These are phyloP conservation scores for Drosophila maculinotata DNA, from an alignment of 2,888 invertebrate genomes.

Conservation along the genomic window DNA sequence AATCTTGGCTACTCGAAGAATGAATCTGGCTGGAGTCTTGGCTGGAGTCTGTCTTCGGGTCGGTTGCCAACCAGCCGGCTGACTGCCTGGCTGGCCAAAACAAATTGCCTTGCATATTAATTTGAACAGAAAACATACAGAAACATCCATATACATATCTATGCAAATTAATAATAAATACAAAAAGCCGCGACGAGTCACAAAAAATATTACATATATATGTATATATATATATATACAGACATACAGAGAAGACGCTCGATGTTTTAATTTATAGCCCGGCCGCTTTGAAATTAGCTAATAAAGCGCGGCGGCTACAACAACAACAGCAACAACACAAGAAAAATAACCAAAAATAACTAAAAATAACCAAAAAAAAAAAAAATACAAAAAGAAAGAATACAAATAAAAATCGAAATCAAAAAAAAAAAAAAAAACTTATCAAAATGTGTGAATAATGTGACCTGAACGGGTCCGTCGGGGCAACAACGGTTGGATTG, in stretches of 20 bases:
- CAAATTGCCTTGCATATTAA: slow-evolving; percentile 72
- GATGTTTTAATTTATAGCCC: slow-evolving; percentile 77
- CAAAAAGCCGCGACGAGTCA: slow-evolving; percentile 45
- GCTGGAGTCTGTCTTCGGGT: neutral
- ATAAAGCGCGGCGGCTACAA: slow-evolving; percentile 55
- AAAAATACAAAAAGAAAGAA: slow-evolving; percentile 10
- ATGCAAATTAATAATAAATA: slow-evolving; percentile 69
- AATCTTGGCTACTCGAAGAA: slow-evolving; percentile 5
- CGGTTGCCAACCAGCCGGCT: slow-evolving; percentile 20
- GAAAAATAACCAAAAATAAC: slow-evolving; percentile 4
- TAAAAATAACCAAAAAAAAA: slow-evolving; percentile 17
- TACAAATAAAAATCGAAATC: slow-evolving; percentile 8
- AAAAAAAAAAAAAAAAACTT: slow-evolving; percentile 44
- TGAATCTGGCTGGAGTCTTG: slow-evolving; percentile 14
- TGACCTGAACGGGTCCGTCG: slow-evolving; percentile 71
- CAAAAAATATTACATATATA: slow-evolving; percentile 35
- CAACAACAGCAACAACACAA: slow-evolving; percentile 29
- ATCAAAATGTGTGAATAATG: slow-evolving; percentile 77
- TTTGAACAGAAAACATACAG: slow-evolving; percentile 45
- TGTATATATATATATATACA: neutral
- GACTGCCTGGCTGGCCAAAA: slow-evolving; percentile 50
- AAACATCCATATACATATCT: slow-evolving; percentile 49
- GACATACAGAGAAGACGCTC: slow-evolving; percentile 35
- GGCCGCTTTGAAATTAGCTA: slow-evolving; percentile 79
- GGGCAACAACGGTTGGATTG: slow-evolving; percentile 21